Evolutionary conservation across 2,888 invertebrate species (phyloP), one percentile per base, ranked within the genome.

Genomic region (Cheilosia impressa): DNA sequence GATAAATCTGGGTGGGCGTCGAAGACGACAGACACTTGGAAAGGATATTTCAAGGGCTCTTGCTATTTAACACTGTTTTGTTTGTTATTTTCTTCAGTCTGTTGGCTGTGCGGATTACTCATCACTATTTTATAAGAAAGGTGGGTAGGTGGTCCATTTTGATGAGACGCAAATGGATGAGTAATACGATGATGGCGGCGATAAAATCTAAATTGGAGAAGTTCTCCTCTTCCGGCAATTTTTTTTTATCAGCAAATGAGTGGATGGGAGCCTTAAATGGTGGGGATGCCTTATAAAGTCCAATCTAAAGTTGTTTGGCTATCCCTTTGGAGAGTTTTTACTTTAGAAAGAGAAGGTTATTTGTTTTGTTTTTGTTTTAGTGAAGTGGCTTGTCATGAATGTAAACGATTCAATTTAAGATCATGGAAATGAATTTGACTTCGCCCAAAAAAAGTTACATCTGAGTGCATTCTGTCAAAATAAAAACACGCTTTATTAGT

Each of bases 121-220:
- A 43, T 22, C 19, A 10, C 10, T 19, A 4, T 50, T 50, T 19
- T 22, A 17, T 50, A 2, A 17, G 6, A 22, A 50, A 50, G 50
- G 50, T 50, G 19, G 27, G n/a, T 17, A 10, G 22, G 17, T 0
- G 50, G 22, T 13, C 17, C 7, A 50, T 19, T 50, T 50, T 50
- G 2, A 19, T 50, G 9, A 43, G 31, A 45, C 27, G 47, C 45
- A 31, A 50, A 47, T 19, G 24, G 63, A 63, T 63, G 63, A 31
- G 63, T 63, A 63, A 63, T 31, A 19, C 31, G 19, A 47, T 47
- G 31, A 50, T 17, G 63, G 47, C 63, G 47, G 27, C 41, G 58
- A 58, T 58, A 15, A 22, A 41, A 34, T 58, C 58, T 58, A 17
- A 58, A 38, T 17, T 19, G 2, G 41, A 58, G 31, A 38, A 41